These are phyloP conservation scores for Caenorhabditis panamensis DNA, from an alignment of 2,888 invertebrate genomes.

Conservation along the genomic window DNA sequence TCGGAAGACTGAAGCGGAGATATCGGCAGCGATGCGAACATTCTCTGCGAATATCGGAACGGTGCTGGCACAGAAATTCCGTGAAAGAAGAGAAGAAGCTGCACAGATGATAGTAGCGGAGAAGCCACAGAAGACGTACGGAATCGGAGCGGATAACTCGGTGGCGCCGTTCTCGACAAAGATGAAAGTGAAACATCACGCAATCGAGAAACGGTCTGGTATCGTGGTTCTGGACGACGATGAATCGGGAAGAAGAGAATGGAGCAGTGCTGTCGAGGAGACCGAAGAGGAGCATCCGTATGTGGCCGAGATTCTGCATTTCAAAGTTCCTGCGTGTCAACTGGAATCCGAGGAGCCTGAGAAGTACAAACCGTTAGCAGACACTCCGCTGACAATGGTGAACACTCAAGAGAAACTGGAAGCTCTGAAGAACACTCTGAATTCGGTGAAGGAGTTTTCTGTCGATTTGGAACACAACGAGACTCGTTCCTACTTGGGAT, in stretches of 20 bases:
- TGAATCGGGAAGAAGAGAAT: conserved; percentile 56
- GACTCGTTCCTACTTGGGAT: conserved; percentile 92
- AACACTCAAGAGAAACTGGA: conserved; percentile 86
- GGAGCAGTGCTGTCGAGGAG: conserved; percentile 47
- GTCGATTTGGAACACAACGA: conserved; percentile 94
- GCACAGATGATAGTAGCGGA: conserved; percentile 53
- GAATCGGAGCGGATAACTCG: conserved; percentile 35
- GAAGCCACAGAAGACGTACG: conserved; percentile 58
- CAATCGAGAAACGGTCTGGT: conserved; percentile 29
- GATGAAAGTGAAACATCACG: conserved; percentile 53
- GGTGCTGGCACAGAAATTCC: conserved; percentile 50
- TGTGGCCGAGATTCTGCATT: conserved; percentile 71
- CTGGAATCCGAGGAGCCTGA: conserved; percentile 51
- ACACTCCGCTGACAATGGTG: conserved; percentile 87
- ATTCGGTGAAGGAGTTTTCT: conserved; percentile 87
- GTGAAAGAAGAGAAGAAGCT: conserved; percentile 52
- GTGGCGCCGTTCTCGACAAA: conserved; percentile 33
- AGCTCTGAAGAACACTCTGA: conserved; percentile 86
- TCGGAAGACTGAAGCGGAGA: conserved; percentile 45
- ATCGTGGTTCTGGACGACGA: conserved; percentile 48
- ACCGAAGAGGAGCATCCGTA: conserved; percentile 74
- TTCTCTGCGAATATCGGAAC: conserved; percentile 61
- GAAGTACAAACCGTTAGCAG: conserved; percentile 84
- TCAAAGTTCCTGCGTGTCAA: conserved; percentile 64
- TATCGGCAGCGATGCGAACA: conserved; percentile 49